phyloP scores from a whole-genome alignment of 1,140 invertebrate species.

The Neodiprion lecontei region DNA sequence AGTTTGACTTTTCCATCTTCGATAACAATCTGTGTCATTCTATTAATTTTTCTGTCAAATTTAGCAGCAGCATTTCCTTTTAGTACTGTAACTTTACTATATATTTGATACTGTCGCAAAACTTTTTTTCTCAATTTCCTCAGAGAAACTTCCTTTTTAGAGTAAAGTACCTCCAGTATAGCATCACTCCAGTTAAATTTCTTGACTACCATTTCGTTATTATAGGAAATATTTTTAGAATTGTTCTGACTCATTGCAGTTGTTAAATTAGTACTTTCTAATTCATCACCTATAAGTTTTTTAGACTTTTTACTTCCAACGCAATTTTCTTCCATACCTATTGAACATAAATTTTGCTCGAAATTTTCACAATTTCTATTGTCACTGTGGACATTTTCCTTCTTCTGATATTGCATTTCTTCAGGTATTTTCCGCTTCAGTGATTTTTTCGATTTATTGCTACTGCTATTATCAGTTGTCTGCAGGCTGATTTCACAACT shows the following conservation, averaged over 20 bases:
- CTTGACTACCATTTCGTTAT: slow-evolving; percentile 18
- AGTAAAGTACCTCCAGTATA: slow-evolving; percentile 50
- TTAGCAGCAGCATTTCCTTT: slow-evolving; percentile 49
- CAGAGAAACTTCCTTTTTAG: slow-evolving; percentile 52
- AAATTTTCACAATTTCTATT: slow-evolving; percentile 18
- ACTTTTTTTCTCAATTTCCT: slow-evolving; percentile 58
- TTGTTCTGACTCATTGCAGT: slow-evolving; percentile 16
- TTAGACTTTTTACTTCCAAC: slow-evolving; percentile 22
- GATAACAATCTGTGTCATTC: slow-evolving; percentile 42
- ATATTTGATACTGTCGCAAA: slow-evolving; percentile 44
- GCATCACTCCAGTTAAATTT: slow-evolving; percentile 53
- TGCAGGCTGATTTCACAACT: slow-evolving; percentile 22
- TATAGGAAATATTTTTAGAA: not conserved
- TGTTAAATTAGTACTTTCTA: slow-evolving; percentile 23
- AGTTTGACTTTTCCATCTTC: slow-evolving; percentile 43
- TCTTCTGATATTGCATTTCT: not conserved
- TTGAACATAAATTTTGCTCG: not conserved
- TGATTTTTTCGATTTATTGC: slow-evolving; percentile 21
- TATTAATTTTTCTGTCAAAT: slow-evolving; percentile 58
- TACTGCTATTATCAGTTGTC: slow-evolving; percentile 8
- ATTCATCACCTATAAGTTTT: slow-evolving; percentile 22
- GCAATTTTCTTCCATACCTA: slow-evolving; percentile 3
- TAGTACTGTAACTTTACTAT: slow-evolving; percentile 36
- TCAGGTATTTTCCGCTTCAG: slow-evolving; percentile 19
- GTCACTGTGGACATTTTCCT: slow-evolving; percentile 21